Evolutionary conservation across 92 coral and sea anemone species (phyloP), one percentile per base, ranked within the genome.

Genomic region (Zoanthus sociatus): DNA sequence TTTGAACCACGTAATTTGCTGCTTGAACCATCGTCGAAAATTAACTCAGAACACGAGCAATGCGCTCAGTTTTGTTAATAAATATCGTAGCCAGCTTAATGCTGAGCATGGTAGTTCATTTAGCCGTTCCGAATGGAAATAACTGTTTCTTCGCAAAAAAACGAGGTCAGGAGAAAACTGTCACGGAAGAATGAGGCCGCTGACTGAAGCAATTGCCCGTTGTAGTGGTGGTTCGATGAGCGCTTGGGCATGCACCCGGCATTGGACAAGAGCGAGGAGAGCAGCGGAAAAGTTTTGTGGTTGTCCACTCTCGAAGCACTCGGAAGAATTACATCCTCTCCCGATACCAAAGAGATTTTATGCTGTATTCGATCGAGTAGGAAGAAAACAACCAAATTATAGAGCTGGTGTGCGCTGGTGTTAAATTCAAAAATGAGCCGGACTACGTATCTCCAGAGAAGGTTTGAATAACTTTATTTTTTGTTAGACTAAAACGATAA

Each of bases 341-440:
- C 47, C 51, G 7, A 42, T 73, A 44, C 77, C 77, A 16, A 73
- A 73, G 45, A 26, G 77, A 47, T 73, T 73, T 8, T 15, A 37
- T 17, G 51, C 51, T 37, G 3, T 73, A 46, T 73, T 73, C 17
- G 51, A 73, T 7, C 55, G 26, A 37, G 18, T 42, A 73, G 55
- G 77, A 37, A 53, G 5, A 15, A 73, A 73, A 73, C 55, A 70
- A 30, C 33, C 48, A 70, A 70, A 31, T 32, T 70, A 70, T 32
- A 70, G 45, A 70, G 75, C 75, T 31, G 75, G 15, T 70, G 75
- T 70, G 75, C 75, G 75, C 75, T 70, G 75, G 75, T 70, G 46
- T 30, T 70, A 70, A 20, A 37, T 70, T 26, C 0, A 30, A 70
- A 70, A 9, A 70, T 70, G 47, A 70, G 46, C 45, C 75, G 45